Evolutionary conservation across 2,113 vertebrate genomes (phyloP).

Genomic region (Zapornia atra): DNA sequence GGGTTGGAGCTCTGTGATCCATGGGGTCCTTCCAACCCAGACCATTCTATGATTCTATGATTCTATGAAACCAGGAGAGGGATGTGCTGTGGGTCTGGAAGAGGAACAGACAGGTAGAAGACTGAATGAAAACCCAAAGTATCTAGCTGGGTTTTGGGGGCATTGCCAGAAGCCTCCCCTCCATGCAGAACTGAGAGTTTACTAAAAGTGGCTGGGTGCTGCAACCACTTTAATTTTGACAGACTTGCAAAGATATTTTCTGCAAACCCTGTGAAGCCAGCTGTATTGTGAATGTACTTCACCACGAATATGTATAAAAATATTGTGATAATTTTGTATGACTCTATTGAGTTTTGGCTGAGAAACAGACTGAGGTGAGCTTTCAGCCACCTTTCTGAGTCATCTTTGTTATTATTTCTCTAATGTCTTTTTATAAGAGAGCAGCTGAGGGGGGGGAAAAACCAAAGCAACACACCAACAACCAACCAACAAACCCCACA

Average conservation of each 20-base stretch:
- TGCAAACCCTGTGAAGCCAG: neutral
- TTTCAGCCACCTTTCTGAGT: neutral
- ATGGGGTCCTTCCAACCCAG: no score
- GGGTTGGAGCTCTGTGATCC: no score
- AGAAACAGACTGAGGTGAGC: neutral
- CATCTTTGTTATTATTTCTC: neutral
- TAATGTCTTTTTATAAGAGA: neutral
- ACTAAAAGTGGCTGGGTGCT: rapidly evolving
- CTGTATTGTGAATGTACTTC: neutral
- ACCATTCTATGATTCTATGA: no score
- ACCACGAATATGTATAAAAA: neutral
- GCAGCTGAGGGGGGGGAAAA: neutral
- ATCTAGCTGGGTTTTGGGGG: neutral
- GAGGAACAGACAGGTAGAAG: neutral
- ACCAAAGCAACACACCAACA: no score
- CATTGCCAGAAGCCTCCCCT: neutral
- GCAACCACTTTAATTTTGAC: neutral
- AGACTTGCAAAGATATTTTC: neutral
- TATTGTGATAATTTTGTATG: neutral
- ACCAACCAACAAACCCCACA: neutral
- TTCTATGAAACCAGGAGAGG: neutral
- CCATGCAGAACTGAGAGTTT: neutral
- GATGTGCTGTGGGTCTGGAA: rapidly evolving
- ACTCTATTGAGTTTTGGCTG: neutral
- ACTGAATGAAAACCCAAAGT: neutral